These are phyloP conservation scores for Drosophila pectinifera DNA, from an alignment of 1,140 invertebrate genomes.

Conservation along the genomic window DNA sequence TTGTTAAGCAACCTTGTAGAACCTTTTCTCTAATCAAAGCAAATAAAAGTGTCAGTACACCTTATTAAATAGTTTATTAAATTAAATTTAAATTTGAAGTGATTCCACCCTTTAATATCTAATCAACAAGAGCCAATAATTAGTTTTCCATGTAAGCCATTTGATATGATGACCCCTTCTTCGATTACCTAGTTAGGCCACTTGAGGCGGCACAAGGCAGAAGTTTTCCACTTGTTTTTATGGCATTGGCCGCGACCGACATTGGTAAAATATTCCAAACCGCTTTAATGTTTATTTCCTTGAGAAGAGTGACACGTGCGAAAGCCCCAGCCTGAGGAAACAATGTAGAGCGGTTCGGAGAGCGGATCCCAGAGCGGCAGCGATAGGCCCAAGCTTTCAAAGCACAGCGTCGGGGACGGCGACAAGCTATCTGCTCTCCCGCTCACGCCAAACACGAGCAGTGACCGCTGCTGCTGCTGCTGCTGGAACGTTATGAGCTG, in stretches of 20 bases:
- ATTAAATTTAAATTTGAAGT: neutral
- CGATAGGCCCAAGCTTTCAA: conserved; percentile 43
- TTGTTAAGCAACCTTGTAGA: too few species aligned
- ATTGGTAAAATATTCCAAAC: conserved; percentile 46
- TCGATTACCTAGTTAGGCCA: neutral
- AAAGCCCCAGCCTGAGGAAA: conserved; percentile 19
- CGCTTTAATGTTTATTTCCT: conserved; percentile 34
- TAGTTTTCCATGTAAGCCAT: conserved; percentile 5
- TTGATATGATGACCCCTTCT: neutral
- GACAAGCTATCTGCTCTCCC: conserved; percentile 1
- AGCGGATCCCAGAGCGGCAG: conserved; percentile 1
- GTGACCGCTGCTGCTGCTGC: conserved; percentile 1
- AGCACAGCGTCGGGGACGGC: conserved; percentile 26
- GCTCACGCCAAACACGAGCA: neutral
- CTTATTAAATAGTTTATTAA: neutral
- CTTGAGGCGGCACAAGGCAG: neutral
- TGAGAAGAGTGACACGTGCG: conserved; percentile 49
- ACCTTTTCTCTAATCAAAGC: neutral
- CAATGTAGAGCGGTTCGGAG: conserved; percentile 30
- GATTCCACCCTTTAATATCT: neutral
- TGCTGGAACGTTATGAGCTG: neutral
- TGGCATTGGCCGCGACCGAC: conserved; percentile 22
- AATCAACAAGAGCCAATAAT: conserved; percentile 7
- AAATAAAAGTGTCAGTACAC: too few species aligned
- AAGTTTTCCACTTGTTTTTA: conserved; percentile 27